phyloP scores from a whole-genome alignment of 2,797 vertebrate species.

The Enteromius afrohamiltoni region DNA sequence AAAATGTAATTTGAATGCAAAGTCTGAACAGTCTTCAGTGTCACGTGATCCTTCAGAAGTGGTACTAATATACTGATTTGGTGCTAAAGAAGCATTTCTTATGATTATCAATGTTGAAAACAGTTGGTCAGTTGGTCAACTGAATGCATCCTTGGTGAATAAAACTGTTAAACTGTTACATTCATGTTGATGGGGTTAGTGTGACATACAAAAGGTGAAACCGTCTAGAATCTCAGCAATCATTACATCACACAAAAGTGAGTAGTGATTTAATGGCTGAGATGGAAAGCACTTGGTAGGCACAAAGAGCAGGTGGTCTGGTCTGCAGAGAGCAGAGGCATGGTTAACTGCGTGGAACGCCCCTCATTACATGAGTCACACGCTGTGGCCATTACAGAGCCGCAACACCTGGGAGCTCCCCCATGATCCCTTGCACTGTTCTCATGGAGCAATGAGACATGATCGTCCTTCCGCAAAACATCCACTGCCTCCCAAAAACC shows the following conservation, averaged over 20 bases:
- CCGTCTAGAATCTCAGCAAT: conserved; percentile 36
- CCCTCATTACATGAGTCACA: conserved; percentile 58
- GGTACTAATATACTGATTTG: not conserved
- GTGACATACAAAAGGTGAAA: not conserved
- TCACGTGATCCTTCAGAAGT: not conserved
- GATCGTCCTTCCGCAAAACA: conserved; percentile 17
- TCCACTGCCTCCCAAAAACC: not conserved
- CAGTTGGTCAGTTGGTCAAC: not conserved
- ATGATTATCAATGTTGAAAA: not conserved
- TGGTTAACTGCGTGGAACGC: conserved; percentile 60
- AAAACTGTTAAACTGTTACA: not conserved
- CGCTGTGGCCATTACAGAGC: conserved; percentile 47
- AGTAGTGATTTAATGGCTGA: conserved; percentile 67
- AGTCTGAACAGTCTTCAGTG: not conserved
- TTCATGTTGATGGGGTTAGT: not conserved
- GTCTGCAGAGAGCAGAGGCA: conserved; percentile 47
- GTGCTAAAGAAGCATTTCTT: not conserved
- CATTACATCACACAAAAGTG: conserved; percentile 60
- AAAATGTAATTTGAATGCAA: not conserved
- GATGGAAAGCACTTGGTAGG: conserved; percentile 64
- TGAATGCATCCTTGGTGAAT: not conserved
- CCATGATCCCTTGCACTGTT: conserved; percentile 42
- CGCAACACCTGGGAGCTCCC: conserved; percentile 53
- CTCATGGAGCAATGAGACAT: conserved; percentile 27
- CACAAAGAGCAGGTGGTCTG: conserved; percentile 61